Base-by-base conservation (phyloP, 2,888 invertebrate species). In the Philopedon plagiatum region DNA sequence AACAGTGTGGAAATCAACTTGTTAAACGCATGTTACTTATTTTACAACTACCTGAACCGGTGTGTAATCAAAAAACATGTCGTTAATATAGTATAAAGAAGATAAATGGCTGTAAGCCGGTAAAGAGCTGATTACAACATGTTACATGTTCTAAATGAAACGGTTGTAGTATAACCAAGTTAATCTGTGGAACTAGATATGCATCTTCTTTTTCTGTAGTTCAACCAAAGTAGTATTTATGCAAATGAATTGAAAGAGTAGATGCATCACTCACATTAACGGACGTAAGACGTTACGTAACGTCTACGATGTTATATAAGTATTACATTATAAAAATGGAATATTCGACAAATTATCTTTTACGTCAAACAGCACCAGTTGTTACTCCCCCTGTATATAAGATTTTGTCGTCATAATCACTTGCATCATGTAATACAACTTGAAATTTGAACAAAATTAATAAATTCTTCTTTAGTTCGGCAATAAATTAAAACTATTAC, bases 61-160 rank as follows among this genome's bases (percentile, higher is more conserved):
- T 46, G 46, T n/a, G 46, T n/a, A 46, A 46, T 46, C 46, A 13
- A 15, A n/a, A 46, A 46, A 46, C 46, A 23, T 23, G 46, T 46
- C 23, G 19, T 46, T n/a, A 4, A 21, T 23, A 46, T n/a, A 23
- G 5, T 23, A n/a, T 46, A 46, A 46, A 46, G 46, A 46, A 46
- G 46, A 46, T 46, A 46, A 46, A 46, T 46, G 46, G 11, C 2
- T 21, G 46, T n/a, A n/a, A 46, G 21, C 23, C 46, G 5, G 11
- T 9, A 9, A 46, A 21, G 2, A 46, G 23, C 11, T 2, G 21
- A 46, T 46, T 46, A n/a, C 46, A 23, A 46, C 46, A 46, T 46
- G 46, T 13, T n/a, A n/a, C n/a, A n/a, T n/a, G n/a, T 46, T 21
- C 2, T 15, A 15, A 39, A 39, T 15, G 5, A 15, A 39, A 39